These are phyloP conservation scores for Sinocyclocheilus rhinocerous DNA, from an alignment of 2,113 vertebrate genomes.

Conservation along the genomic window DNA sequence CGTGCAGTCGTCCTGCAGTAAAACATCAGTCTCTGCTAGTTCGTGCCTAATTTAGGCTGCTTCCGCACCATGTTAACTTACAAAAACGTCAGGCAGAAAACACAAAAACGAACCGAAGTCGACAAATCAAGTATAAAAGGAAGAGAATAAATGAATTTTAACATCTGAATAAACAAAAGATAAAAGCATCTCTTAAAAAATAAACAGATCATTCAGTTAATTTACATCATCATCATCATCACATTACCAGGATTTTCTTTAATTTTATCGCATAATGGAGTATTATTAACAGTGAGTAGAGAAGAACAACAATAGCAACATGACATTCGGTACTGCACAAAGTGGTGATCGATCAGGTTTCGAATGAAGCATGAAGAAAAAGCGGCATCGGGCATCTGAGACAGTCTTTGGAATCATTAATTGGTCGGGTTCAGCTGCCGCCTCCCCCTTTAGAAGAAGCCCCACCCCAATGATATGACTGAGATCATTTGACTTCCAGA, in stretches of 20 bases:
- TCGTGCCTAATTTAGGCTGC: conserved; percentile 74
- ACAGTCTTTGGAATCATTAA: conserved; percentile 75
- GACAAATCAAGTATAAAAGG: conserved; percentile 68
- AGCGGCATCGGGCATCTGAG: conserved; percentile 63
- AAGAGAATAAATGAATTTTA: conserved; percentile 57
- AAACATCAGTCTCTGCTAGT: conserved; percentile 45
- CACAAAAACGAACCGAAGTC: conserved; percentile 58
- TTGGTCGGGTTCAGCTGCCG: conserved; percentile 54
- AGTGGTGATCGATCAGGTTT: conserved; percentile 63
- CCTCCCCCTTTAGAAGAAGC: conserved; percentile 14
- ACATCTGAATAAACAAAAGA: conserved; percentile 67
- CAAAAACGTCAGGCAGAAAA: conserved; percentile 68
- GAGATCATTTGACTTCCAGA: conserved; percentile 49
- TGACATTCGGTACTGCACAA: conserved; percentile 73
- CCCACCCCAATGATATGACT: conserved; percentile 42
- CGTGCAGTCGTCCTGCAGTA: conserved; percentile 51
- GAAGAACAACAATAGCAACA: conserved; percentile 67
- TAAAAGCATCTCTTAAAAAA: conserved; percentile 69
- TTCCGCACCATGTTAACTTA: conserved; percentile 69
- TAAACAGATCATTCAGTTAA: conserved; percentile 71
- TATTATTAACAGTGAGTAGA: conserved; percentile 68
- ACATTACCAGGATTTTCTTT: conserved; percentile 61
- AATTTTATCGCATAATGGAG: conserved; percentile 63
- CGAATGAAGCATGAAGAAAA: conserved; percentile 62
- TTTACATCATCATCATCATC: conserved; percentile 68